Base-by-base conservation (phyloP, 2,113 vertebrate species). In the Hippocampus guttulatus region DNA sequence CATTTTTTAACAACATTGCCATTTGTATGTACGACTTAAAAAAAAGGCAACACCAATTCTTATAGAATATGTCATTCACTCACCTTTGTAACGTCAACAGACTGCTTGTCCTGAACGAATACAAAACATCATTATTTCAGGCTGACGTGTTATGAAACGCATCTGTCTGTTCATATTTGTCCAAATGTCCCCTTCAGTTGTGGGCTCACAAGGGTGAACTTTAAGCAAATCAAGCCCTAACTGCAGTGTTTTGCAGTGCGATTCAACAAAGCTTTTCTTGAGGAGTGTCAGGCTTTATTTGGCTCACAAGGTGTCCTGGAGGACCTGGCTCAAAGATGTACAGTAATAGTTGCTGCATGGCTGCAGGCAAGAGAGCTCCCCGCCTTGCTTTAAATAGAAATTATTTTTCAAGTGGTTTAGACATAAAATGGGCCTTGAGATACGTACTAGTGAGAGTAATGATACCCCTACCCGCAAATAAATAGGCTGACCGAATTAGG, bases 401-500 rank as follows among this genome's bases (percentile, higher is more conserved):
- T 60, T 27, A 72, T 43, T 70, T 61, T 57, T 70, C 23, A 58
- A 8, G 61, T 74, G 62, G 41, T 78, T 69, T 71, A 64, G 69
- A 77, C 45, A 70, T 74, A 76, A 84, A 75, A 75, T 69, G 64
- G 49, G 67, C 55, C 51, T 69, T 76, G 69, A 80, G 70, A 60
- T 77, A 6, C 33, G 5, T 38, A 61, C 25, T 73, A 64, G 64
- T 30, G 60, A 70, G 66, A 70, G 70, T 70, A 57, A 73, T n/a
- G 12, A 75, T 25, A 55, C 68, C 55, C 23, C 64, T 23, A 20
- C 64, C 18, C 62, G 66, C 61, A 75, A 86, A 83, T 86, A 81
- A 81, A 85, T 84, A 70, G 30, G 38, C 18, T 85, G 73, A 88
- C 82, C 81, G 64, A 68, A 85, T 85, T 76, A 77, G 62, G 75